Conservation (phyloP, 2,113 vertebrate species). For the Hippocampus barbouri region DNA sequence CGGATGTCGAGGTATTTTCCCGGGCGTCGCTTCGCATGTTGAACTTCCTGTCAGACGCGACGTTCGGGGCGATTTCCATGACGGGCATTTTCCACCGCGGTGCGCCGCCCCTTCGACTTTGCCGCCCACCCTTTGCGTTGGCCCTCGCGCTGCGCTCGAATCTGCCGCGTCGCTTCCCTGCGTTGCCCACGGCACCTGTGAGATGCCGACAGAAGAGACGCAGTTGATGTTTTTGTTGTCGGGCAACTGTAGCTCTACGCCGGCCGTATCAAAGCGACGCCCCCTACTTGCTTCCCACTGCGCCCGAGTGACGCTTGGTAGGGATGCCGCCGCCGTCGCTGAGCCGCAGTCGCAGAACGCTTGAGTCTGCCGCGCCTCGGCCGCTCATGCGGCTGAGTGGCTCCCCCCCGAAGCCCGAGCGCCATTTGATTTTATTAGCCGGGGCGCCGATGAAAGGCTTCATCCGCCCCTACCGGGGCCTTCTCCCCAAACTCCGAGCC, state of each 20-base stretch:
- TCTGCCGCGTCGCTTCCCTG: conserved; percentile 32
- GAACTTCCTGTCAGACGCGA: conserved; percentile 2
- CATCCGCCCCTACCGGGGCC: conserved; percentile 17
- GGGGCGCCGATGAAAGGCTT: conserved; percentile 36
- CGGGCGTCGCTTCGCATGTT: background rate
- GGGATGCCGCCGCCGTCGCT: conserved; percentile 24
- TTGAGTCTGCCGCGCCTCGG: conserved; percentile 37
- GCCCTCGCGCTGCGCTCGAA: conserved; percentile 3
- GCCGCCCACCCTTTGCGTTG: conserved; percentile 15
- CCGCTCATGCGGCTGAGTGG: conserved; percentile 44
- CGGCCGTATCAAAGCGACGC: background rate
- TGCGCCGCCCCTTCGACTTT: conserved; percentile 11
- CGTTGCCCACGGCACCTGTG: conserved; percentile 40
- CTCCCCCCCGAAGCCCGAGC: conserved; percentile 24
- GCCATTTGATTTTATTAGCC: conserved; percentile 44
- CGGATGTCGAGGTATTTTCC: background rate
- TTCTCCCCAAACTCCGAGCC: conserved; percentile 16
- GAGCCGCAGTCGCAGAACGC: conserved; percentile 32
- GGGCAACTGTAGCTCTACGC: too few species aligned
- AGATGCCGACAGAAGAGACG: conserved; percentile 29
- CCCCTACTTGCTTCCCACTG: conserved; percentile 25
- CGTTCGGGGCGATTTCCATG: background rate
- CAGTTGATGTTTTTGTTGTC: conserved; percentile 6
- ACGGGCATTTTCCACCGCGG: conserved; percentile 19
- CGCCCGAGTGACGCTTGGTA: background rate